These are phyloP conservation scores for Thalassarche chlororhynchos DNA, from an alignment of 2,113 vertebrate genomes.

Conservation along the genomic window DNA sequence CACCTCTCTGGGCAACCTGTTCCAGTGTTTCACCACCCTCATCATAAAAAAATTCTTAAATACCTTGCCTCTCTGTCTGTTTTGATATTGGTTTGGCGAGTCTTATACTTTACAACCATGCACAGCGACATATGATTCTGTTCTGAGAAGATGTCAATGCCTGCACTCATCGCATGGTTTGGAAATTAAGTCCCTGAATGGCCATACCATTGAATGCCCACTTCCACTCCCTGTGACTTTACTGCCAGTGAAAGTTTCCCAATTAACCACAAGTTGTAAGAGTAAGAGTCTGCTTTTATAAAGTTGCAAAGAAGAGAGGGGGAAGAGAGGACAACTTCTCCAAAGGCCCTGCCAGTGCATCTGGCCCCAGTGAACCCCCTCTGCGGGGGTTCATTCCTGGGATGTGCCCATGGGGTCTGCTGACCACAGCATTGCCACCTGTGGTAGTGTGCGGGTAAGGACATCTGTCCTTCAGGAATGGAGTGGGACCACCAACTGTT, in stretches of 20 bases:
- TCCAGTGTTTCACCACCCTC: not conserved
- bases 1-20: not conserved
- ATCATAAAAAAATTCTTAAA: not conserved
- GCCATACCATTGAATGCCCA: not conserved
- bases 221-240: not conserved
- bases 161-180: not conserved
- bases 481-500: constrained; percentile 44
- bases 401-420: not conserved
- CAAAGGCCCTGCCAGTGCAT: not conserved
- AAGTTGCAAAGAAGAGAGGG: not conserved
- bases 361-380: not conserved
- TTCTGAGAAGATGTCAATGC: not conserved
- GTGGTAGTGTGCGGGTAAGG: not conserved
- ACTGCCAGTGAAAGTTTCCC: not conserved
- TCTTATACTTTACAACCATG: not conserved
- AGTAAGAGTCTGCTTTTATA: not conserved
- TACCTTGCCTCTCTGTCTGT: not conserved
- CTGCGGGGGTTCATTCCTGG: not conserved
- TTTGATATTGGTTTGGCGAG: not conserved
- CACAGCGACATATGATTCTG: not conserved
- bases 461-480: constrained; percentile 48
- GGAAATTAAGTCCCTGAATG: not conserved
- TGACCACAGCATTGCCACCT: not conserved
- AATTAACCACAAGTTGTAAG: not conserved
- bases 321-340: not conserved